These are phyloP conservation scores for Eretmochelys imbricata DNA, from an alignment of 2,113 vertebrate species.

Conservation along the genomic window DNA sequence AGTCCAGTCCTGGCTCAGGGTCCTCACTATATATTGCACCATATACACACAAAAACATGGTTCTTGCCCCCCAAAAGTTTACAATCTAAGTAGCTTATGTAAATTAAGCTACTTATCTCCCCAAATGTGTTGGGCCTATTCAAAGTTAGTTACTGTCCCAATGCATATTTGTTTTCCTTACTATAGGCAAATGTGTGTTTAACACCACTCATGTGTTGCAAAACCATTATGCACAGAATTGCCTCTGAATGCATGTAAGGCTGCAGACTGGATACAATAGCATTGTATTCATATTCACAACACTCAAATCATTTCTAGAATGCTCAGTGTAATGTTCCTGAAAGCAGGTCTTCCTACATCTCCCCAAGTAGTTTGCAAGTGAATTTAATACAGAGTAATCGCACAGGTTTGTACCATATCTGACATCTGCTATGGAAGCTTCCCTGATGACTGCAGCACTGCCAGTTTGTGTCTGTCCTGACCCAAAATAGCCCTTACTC, in stretches of 20 bases:
- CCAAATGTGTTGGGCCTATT: not conserved
- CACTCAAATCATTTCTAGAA: not conserved
- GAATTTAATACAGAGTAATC: not conserved
- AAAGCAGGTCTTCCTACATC: not conserved
- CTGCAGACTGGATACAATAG: rapidly evolving
- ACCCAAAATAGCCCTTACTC: not conserved
- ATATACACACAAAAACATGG: not conserved
- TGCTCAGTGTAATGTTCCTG: rapidly evolving
- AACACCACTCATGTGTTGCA: not conserved
- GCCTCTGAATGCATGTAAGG: not conserved
- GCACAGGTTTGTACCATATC: not conserved
- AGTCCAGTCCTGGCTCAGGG: not conserved
- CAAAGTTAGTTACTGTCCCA: not conserved
- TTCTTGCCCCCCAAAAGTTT: not conserved
- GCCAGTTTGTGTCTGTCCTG: not conserved
- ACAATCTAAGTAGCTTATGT: rapidly evolving
- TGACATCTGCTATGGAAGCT: not conserved
- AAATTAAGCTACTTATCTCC: not conserved
- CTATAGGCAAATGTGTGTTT: not conserved
- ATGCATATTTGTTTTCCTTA: rapidly evolving
- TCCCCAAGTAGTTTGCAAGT: not conserved
- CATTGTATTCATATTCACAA: not conserved
- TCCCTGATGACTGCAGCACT: not conserved
- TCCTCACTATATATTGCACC: not conserved
- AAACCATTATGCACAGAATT: not conserved